Evolutionary conservation across 1,140 invertebrate genomes (phyloP).

Genomic region (Drosophila quadrilineata): DNA sequence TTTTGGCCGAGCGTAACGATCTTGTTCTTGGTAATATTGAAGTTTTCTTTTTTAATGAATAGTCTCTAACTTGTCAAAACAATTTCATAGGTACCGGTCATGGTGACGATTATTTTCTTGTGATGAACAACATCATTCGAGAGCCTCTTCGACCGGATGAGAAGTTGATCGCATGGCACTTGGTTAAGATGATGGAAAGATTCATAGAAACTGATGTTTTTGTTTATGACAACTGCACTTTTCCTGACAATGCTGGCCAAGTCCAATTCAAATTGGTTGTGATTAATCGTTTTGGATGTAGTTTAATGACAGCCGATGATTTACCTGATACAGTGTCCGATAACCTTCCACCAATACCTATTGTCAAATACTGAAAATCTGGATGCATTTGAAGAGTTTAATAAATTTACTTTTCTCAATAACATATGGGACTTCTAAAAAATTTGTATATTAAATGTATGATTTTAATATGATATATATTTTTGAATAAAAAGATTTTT

Average conservation of each 20-base stretch:
- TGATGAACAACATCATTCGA: slow-evolving; percentile 2
- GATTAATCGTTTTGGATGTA: not conserved
- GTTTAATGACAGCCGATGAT: too few relatives aligned
- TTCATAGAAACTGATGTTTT: not conserved
- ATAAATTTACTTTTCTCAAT: too few relatives aligned
- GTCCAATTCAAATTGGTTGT: not conserved
- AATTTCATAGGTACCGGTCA: slow-evolving; percentile 46
- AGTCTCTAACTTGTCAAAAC: not conserved
- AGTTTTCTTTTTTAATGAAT: not conserved
- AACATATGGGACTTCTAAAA: too few relatives aligned
- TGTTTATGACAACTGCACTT: slow-evolving; percentile 2
- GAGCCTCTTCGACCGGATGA: slow-evolving; percentile 25
- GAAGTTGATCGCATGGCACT: slow-evolving; percentile 18
- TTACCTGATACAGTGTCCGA: too few relatives aligned
- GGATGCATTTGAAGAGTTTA: too few relatives aligned
- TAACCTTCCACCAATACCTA: too few relatives aligned
- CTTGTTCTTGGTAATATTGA: slow-evolving; percentile 24
- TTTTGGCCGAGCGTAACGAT: slow-evolving; percentile 34
- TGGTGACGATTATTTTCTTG: slow-evolving; percentile 41
- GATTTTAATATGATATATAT: too few relatives aligned
- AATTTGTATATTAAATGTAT: too few relatives aligned
- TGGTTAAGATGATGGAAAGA: slow-evolving; percentile 28
- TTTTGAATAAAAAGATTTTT: too few relatives aligned
- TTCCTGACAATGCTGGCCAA: slow-evolving; percentile 4
- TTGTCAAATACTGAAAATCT: too few relatives aligned